Conservation (phyloP, 2,113 vertebrate genomes). For the Bothrops jararaca region DNA sequence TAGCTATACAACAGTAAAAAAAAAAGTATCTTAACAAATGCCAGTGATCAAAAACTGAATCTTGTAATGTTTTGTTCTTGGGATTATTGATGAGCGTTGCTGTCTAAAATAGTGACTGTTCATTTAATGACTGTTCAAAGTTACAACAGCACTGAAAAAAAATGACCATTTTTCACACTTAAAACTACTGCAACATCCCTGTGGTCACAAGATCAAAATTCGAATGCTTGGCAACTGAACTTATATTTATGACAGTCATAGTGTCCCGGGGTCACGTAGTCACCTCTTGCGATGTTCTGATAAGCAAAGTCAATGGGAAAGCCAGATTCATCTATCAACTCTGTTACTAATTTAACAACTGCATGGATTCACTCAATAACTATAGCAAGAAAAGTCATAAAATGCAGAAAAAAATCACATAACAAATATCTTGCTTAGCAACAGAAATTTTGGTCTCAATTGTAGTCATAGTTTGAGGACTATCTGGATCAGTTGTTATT, state of each 20-base stretch:
- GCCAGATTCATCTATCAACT: not conserved
- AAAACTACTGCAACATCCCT: not conserved
- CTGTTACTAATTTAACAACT: not conserved
- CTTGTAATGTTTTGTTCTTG: not conserved
- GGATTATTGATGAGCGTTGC: not conserved
- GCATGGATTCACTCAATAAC: not conserved
- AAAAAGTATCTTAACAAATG: not conserved
- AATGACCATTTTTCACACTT: not conserved
- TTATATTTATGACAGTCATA: not conserved
- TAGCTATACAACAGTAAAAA: not conserved
- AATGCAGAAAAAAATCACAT: not conserved
- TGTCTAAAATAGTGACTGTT: not conserved
- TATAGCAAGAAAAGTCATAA: not conserved
- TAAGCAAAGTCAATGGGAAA: not conserved
- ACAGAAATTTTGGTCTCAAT: not conserved
- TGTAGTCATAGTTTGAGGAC: not conserved
- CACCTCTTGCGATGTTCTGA: not conserved
- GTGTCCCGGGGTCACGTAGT: not conserved
- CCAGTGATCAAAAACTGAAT: not conserved
- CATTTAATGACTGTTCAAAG: not conserved
- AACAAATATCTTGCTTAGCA: not conserved
- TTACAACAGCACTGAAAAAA: not conserved
- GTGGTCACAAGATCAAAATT: not conserved
- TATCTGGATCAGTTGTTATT: not conserved
- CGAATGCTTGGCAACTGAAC: not conserved